Conservation (phyloP, 2,113 vertebrate species). For the Bettongia penicillata region DNA sequence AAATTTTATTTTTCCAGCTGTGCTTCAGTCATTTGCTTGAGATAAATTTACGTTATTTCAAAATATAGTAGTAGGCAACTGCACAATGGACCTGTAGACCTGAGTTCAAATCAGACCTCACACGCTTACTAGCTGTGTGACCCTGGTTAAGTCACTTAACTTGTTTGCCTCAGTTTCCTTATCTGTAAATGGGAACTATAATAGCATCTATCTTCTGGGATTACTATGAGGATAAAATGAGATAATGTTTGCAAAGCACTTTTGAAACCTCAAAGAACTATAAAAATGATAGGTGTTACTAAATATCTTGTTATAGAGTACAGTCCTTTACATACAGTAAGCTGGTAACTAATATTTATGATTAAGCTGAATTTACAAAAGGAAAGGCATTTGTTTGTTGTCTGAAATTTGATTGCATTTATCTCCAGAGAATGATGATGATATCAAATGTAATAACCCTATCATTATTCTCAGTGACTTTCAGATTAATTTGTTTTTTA, state of each 20-base stretch:
- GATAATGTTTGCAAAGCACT: background rate
- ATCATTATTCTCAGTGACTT: constrained; percentile 7
- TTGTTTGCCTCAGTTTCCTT: background rate
- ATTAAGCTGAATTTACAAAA: constrained; percentile 1
- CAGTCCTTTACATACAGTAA: background rate
- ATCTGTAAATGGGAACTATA: background rate
- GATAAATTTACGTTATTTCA: background rate
- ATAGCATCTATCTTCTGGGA: background rate
- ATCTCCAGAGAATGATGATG: background rate
- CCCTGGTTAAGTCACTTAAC: background rate
- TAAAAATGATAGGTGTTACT: background rate
- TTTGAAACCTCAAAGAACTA: background rate
- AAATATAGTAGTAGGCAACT: background rate
- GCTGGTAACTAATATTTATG: background rate
- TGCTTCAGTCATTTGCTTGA: background rate
- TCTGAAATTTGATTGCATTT: background rate
- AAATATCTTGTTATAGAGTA: background rate
- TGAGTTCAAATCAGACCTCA: background rate
- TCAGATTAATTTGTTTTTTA: background rate
- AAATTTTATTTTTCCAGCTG: constrained; percentile 23
- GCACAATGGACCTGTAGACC: background rate
- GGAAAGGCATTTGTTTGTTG: constrained; percentile 31
- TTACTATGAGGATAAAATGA: background rate
- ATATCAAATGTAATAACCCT: background rate
- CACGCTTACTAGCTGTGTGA: background rate